Evolutionary conservation across 2,888 invertebrate species (phyloP), one percentile per base, ranked within the genome.

Genomic region (Caenorhabditis japonica): DNA sequence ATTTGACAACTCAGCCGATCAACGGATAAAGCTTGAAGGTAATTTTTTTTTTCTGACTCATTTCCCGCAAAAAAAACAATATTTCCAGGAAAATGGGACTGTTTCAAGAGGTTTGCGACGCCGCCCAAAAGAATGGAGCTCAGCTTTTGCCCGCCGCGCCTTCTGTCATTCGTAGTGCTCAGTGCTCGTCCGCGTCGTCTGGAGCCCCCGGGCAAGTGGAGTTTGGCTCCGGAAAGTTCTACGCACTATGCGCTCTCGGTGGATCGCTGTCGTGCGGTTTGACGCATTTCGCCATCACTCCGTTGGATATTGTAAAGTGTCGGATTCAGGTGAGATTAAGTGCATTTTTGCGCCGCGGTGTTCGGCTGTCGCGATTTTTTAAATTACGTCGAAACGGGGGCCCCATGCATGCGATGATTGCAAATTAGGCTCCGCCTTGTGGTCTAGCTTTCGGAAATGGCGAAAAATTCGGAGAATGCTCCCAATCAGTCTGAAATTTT

Each of bases 231-330:
- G 88, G 90, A 74, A 92, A 94, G 85, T 97, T 94, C 89, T 96
- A 93, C 90, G 91, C 92, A 30, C 91, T 95, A 44, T 97, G 97
- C 90, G 95, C 95, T 43, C 90, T 96, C 82, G 96, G 96, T 71
- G 97, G 94, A 66, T 91, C 93, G 51, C 84, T 92, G 19, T 93
- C 93, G 15, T 94, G 94, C 88, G 94, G 94, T 19, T 89, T 91
- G 70, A 94, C 94, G 12, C 94, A 94, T 88, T 92, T 92, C 13
- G 90, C 92, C 78, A 91, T 97, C 51, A 94, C 95, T 21, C 97
- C 97, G 2, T 91, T 97, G 79, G 97, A 97, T 91, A 90, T 95
- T 89, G 94, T 95, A 46, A 95, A 95, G 90, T 95, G 95, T 89
- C 92, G 95, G 76, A 92, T 95, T 79, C 94, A 94, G 87, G 94